A percentile compares a stretch with the other conserved stretches of the same genome.
Evolutionary conservation across 2,797 vertebrate genomes (phyloP).

Genomic region (Danionella dracula): DNA sequence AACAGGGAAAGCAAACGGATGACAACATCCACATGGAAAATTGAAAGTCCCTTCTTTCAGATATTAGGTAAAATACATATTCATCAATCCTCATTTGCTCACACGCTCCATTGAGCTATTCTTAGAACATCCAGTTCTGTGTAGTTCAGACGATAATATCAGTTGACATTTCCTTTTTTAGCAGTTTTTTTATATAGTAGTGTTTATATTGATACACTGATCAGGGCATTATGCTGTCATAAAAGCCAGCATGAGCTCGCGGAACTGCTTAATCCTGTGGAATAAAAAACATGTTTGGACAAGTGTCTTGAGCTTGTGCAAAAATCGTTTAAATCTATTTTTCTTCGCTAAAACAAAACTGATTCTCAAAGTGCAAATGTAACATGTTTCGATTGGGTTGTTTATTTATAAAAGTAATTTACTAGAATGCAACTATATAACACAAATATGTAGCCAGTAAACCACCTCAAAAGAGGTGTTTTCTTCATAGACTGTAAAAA

Average conservation of each 20-base stretch:
- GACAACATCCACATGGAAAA: constrained; percentile 35
- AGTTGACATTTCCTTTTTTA: not conserved
- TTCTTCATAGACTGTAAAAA: no score
- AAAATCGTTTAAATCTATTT: no score
- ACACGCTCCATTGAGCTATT: not conserved
- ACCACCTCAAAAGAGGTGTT: no score
- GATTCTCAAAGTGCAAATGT: no score
- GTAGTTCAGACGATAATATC: not conserved
- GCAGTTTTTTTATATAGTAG: not conserved
- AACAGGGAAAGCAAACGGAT: constrained; percentile 14
- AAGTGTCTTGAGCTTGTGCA: no score
- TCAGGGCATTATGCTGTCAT: not conserved
- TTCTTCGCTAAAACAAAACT: no score
- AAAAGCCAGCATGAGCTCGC: not conserved
- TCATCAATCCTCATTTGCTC: not conserved
- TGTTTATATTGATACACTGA: not conserved
- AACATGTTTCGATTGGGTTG: no score
- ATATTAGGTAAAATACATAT: not conserved
- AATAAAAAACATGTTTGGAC: not conserved
- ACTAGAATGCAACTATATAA: no score
- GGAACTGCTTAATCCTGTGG: not conserved
- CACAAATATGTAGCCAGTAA: no score
- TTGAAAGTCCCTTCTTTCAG: constrained; percentile 15
- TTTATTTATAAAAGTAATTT: no score
- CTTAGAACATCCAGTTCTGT: not conserved